Evolutionary conservation across 2,888 invertebrate species (phyloP), one percentile per base, ranked within the genome.

Genomic region (Bellardia pandia): DNA sequence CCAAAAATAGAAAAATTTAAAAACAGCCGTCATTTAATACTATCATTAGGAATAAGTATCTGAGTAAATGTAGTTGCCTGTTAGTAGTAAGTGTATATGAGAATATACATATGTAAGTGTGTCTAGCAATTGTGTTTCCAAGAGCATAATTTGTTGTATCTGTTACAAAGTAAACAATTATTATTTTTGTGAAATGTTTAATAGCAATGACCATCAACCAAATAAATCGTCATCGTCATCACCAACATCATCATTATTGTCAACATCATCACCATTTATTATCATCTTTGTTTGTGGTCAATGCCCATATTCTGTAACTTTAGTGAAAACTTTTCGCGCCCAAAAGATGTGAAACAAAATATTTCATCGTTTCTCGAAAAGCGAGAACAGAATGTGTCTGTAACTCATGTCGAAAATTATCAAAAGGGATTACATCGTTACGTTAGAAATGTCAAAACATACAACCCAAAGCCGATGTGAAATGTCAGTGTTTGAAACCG

Each of bases 131-230:
- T 58, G 13, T 58, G 13, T 75, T 71, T 80, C 79, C 42, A 68
- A 81, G 72, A 74, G 58, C 66, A 33, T 40, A 56, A 66, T 74
- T 42, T 68, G 58, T 74, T 7, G 13, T 80, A 64, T 64, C 40
- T 68, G 51, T 66, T 69, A 60, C 40, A 76, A 62, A 45, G 42
- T 53, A 77, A 83, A 71, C 53, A 64, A 58, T 30, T 56, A 56
- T 76, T 76, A 16, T 45, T 66, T 42, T 23, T 42, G 45, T 30
- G 33, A 42, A 76, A 76, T 60, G 6, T 48, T 69, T 77, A 56
- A 71, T 68, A 75, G 37, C 72, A 62, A 51, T 64, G 48, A 51
- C 64, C 76, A 51, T 51, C 37, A 48, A 42, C 33, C 45, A 66
- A 66, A 45, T 16, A 66, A 66, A 45, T 16, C 42, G 14, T 76